Conservation (phyloP, 2,113 vertebrate genomes). For the Tympanuchus pallidicinctus region DNA sequence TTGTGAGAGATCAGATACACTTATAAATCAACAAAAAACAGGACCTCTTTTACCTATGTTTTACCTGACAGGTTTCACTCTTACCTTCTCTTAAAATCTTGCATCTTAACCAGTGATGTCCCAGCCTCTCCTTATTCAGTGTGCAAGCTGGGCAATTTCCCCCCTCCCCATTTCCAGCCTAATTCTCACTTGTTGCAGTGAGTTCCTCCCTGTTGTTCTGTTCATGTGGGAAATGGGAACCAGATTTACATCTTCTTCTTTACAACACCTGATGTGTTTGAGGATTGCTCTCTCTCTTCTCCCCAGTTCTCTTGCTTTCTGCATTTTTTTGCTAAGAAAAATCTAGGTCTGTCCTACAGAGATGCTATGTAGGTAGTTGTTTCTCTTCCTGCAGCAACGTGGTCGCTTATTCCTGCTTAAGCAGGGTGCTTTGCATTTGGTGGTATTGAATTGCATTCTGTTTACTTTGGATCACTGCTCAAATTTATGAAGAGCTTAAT, state of each 20-base stretch:
- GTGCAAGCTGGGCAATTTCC: not conserved
- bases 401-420: not conserved
- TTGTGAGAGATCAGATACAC: not conserved
- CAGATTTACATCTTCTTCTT: not conserved
- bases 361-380: fast-evolving
- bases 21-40: not conserved
- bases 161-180: not conserved
- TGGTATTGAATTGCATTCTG: not conserved
- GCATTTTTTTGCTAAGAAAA: not conserved
- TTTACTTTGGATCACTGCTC: not conserved
- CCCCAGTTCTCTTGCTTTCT: not conserved
- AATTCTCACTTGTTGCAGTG: not conserved
- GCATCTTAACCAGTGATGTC: not conserved
- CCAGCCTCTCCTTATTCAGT: not conserved
- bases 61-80: not conserved
- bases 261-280: not conserved
- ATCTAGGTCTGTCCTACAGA: not conserved
- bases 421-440: fast-evolving
- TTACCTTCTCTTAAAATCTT: not conserved
- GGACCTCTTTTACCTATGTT: not conserved
- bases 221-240: not conserved
- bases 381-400: not conserved
- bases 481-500: not conserved
- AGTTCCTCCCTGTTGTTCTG: not conserved
- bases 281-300: not conserved